Evolutionary conservation across 1,140 invertebrate species (phyloP).

Genomic region (Diploscapter pachys): DNA sequence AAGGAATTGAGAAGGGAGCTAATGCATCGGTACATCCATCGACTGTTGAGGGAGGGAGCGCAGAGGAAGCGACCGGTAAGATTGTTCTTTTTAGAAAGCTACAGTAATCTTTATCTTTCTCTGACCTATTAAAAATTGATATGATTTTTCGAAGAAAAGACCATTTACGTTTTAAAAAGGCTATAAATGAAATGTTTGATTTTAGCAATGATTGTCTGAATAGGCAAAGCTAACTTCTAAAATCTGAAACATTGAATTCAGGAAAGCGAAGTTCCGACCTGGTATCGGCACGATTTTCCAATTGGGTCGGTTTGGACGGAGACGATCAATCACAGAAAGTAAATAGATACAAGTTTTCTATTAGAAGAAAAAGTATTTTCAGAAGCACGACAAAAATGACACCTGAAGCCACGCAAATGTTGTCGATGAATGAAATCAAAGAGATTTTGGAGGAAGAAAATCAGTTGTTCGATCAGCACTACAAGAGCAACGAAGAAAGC

Average conservation of each 20-base stretch:
- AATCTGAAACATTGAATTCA: background rate
- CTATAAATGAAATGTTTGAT: too few relatives aligned
- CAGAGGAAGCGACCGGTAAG: background rate
- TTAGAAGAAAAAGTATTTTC: too few relatives aligned
- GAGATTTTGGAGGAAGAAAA: slow-evolving; percentile 15
- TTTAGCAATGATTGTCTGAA: too few relatives aligned
- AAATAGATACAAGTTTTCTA: too few relatives aligned
- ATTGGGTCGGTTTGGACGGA: slow-evolving; percentile 13
- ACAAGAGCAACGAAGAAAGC: slow-evolving; percentile 59
- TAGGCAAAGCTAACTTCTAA: too few relatives aligned
- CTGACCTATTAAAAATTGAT: too few relatives aligned
- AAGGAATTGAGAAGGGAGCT: slow-evolving; percentile 12
- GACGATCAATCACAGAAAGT: background rate
- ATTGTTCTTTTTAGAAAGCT: too few relatives aligned
- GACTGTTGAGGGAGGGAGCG: slow-evolving; percentile 6
- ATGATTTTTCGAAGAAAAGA: too few relatives aligned
- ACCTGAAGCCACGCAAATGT: background rate
- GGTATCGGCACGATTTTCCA: background rate
- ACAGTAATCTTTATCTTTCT: too few relatives aligned
- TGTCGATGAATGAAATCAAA: slow-evolving; percentile 16
- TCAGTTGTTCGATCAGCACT: slow-evolving; percentile 37
- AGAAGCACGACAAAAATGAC: too few relatives aligned
- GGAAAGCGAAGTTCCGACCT: background rate
- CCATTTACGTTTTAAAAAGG: too few relatives aligned
- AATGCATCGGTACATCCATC: slow-evolving; percentile 21